These are phyloP conservation scores for Thysanoteuthis rhombus DNA, from an alignment of 2,888 invertebrate species.

Conservation along the genomic window DNA sequence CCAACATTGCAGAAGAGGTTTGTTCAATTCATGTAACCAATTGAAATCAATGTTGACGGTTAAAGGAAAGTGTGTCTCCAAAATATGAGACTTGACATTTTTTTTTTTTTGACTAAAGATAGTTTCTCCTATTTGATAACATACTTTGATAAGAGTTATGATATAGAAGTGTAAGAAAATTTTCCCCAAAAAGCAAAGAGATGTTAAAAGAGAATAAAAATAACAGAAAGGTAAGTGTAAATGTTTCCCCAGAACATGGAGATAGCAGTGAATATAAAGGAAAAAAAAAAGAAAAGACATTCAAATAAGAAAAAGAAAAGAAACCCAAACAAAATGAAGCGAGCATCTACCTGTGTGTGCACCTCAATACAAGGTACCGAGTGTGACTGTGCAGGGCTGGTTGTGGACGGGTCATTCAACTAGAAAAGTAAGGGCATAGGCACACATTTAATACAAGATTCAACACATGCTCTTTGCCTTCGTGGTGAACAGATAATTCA, in stretches of 20 bases:
- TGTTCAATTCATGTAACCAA: too few species aligned
- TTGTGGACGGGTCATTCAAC: not conserved
- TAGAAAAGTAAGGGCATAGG: not conserved
- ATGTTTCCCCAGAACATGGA: not conserved
- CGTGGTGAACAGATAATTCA: not conserved
- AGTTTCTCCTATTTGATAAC: too few species aligned
- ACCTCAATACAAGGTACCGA: constrained; percentile 24
- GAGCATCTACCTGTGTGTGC: constrained; percentile 28
- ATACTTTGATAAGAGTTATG: too few species aligned
- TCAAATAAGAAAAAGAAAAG: constrained; percentile 32
- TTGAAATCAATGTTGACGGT: too few species aligned
- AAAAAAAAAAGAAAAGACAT: not conserved
- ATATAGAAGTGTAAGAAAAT: too few species aligned
- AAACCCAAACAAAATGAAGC: constrained; percentile 36
- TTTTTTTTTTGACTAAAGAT: too few species aligned
- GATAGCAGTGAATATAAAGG: not conserved
- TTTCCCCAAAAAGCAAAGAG: not conserved
- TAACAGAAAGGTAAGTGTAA: not conserved
- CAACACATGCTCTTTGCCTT: not conserved
- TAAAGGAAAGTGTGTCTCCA: too few species aligned
- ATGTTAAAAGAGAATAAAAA: not conserved
- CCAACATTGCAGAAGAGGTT: too few species aligned
- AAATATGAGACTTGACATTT: too few species aligned
- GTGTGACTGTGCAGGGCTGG: constrained; percentile 28
- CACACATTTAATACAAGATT: not conserved